Conservation (phyloP, 2,113 vertebrate genomes). For the Microcebus jonahi region DNA sequence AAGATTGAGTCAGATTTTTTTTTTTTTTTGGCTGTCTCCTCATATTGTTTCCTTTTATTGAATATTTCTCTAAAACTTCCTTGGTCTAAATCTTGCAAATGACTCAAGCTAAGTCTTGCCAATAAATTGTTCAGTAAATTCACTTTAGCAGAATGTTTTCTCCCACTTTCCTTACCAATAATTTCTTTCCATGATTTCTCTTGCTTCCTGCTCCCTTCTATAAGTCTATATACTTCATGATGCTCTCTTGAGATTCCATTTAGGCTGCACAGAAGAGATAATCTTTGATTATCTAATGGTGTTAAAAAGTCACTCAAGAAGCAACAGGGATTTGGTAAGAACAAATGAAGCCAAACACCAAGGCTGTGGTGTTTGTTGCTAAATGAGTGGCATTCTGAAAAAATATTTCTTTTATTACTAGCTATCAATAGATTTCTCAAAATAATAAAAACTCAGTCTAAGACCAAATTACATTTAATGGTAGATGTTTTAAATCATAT, state of each 20-base stretch:
- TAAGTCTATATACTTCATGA: not conserved
- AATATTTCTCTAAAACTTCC: not conserved
- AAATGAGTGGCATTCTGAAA: not conserved
- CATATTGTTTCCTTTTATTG: not conserved
- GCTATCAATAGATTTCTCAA: not conserved
- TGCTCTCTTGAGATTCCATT: not conserved
- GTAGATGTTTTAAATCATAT: not conserved
- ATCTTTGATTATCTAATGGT: not conserved
- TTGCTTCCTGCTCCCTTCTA: not conserved
- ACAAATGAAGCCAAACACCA: not conserved
- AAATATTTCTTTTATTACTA: not conserved
- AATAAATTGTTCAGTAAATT: slow-evolving; percentile 38
- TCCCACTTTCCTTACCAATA: not conserved
- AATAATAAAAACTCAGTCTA: not conserved
- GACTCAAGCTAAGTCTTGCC: not conserved
- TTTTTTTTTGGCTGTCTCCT: not conserved
- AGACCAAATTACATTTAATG: not conserved
- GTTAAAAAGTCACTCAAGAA: slow-evolving; percentile 19
- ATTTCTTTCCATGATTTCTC: not conserved
- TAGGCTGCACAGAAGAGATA: not conserved
- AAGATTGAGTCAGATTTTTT: not conserved
- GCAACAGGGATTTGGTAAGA: slow-evolving; percentile 16
- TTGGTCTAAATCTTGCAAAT: not conserved
- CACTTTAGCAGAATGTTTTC: not conserved
- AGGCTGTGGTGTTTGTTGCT: not conserved